Percentiles rank a stretch among this genome's conserved stretches.
Conservation (phyloP, 2,797 vertebrate species). For the Acrossocheilus fasciatus region DNA sequence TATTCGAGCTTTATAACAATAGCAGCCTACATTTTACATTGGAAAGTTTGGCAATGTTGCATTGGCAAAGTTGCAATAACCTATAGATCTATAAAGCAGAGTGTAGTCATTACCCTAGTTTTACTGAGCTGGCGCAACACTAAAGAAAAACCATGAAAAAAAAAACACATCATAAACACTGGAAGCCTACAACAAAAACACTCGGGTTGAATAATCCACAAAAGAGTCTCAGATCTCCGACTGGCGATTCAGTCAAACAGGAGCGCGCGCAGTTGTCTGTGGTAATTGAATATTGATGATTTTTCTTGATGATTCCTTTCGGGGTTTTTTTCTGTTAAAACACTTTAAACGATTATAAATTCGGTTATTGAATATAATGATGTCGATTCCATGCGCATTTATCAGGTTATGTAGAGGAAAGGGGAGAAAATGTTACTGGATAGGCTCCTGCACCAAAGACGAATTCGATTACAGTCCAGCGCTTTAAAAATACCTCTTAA, state of each 20-base stretch:
- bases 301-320: background rate
- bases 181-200: conserved; percentile 18
- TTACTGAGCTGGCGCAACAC: conserved; percentile 30
- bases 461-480: background rate
- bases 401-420: background rate
- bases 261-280: background rate
- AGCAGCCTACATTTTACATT: background rate
- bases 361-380: background rate
- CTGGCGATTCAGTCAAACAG: background rate
- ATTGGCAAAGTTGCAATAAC: background rate
- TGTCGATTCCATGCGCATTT: background rate
- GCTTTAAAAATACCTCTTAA: background rate
- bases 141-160: conserved; percentile 4
- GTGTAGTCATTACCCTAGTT: conserved; percentile 28
- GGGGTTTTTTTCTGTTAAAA: background rate
- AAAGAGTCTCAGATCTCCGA: background rate
- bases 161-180: background rate
- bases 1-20: background rate
- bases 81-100: conserved; percentile 6
- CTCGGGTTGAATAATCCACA: background rate
- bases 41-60: background rate
- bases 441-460: background rate
- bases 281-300: background rate
- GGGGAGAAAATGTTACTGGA: background rate
- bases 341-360: background rate